These are phyloP conservation scores for Zoanthus solanderi DNA, from an alignment of 92 coral and sea anemone species.

Conservation along the genomic window DNA sequence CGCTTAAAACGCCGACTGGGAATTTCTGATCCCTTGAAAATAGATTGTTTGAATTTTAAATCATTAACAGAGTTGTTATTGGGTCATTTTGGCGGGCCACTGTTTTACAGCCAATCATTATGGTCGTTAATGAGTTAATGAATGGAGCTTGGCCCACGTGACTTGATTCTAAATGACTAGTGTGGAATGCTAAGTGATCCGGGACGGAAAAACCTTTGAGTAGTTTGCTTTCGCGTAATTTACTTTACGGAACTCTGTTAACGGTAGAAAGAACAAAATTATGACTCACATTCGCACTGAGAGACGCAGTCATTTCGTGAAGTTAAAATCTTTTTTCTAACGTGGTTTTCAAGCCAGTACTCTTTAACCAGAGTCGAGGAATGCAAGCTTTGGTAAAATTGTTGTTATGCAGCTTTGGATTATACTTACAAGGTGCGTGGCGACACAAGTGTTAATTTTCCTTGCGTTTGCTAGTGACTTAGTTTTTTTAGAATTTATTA, in stretches of 20 bases:
- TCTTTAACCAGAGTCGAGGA: constrained; percentile 22
- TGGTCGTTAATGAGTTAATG: constrained; percentile 32
- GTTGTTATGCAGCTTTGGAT: constrained; percentile 22
- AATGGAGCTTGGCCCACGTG: constrained; percentile 23
- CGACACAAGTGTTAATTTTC: background rate
- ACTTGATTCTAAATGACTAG: constrained; percentile 15
- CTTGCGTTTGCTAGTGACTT: background rate
- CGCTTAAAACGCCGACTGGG: background rate
- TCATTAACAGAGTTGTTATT: constrained; percentile 13
- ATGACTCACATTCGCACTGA: background rate
- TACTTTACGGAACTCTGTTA: constrained; percentile 37
- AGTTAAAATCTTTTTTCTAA: constrained; percentile 25
- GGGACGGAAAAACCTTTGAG: background rate
- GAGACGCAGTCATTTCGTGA: constrained; percentile 2
- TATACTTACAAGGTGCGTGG: constrained; percentile 34
- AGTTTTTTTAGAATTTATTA: background rate
- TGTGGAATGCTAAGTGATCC: constrained; percentile 33
- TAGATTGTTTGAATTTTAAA: constrained; percentile 35
- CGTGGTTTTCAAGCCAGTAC: constrained; percentile 7
- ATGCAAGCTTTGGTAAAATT: constrained; percentile 30
- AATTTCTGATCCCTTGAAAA: constrained; percentile 21
- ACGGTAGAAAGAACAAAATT: background rate
- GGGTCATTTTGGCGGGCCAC: constrained; percentile 40
- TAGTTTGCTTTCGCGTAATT: background rate
- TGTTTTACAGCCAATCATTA: constrained; percentile 31